Evolutionary conservation across 2,797 vertebrate species (phyloP), one percentile per base, ranked within the genome.

Genomic region (Argentina silus): DNA sequence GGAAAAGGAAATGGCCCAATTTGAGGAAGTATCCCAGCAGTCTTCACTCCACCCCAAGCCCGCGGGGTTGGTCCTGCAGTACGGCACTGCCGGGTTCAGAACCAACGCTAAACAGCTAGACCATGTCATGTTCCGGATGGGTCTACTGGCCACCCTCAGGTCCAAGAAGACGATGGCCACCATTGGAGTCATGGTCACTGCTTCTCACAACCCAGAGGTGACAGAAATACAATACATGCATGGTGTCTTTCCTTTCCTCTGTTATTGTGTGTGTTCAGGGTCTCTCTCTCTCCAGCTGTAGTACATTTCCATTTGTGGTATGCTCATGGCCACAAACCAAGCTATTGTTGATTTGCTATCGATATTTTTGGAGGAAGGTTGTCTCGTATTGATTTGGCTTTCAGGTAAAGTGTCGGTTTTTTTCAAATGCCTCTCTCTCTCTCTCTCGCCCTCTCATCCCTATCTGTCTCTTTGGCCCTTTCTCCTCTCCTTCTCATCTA

Each of bases 201-300:
- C 98, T 0, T 99, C 98, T 0, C 98, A 99, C 86, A 99, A 99
- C 85, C 97, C 98, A 2, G 98, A 99, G 91, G 97, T 98, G 83
- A 67, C 75, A 19, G 14, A 27, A 60, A 60, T 27, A 7, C 0
- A 60, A 59, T 11, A 12, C 56, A 12, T 59, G 55, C 55, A 17
- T 21, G 3, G 47, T 53, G 15, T 53, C 15, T n/a, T 15, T n/a
- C 17, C 51, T 6, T 53, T 17, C 51, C 17, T 53, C 6, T 53
- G 51, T n/a, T 17, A 15, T 55, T 53, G 12, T 8, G 9, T 14
- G 48, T 19, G 48, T 55, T 53, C 14, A 11, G 23, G 8, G 51
- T 43, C 17, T 5, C 3, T 8, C 19, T 47, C 15, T 27, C 27
- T 15, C 6, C 15, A 57, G 8, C 19, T 47, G n/a, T 63, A 2